phyloP scores from a whole-genome alignment of 2,888 invertebrate genomes.

The Drosophila maculinotata region DNA sequence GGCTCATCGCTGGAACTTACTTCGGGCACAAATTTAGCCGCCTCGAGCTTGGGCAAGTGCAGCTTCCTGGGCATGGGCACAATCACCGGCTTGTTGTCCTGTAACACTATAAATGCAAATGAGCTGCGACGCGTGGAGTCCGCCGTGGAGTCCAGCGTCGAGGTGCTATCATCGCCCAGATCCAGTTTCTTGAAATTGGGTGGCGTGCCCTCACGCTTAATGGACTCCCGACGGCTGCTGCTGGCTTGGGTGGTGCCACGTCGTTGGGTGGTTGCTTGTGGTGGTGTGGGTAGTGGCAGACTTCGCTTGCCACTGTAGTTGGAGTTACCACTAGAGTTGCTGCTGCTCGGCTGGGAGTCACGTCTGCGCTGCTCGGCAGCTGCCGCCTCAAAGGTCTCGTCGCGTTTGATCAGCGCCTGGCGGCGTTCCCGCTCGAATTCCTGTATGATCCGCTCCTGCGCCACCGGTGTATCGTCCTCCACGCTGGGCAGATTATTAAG shows the following conservation, averaged over 20 bases:
- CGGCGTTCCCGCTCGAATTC: constrained; percentile 83
- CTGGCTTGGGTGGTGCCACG: constrained; percentile 68
- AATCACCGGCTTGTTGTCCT: constrained; percentile 75
- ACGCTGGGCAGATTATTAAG: constrained; percentile 67
- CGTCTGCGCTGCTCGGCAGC: constrained; percentile 60
- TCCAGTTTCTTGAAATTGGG: constrained; percentile 79
- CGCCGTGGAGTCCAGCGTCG: constrained; percentile 62
- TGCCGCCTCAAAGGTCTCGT: constrained; percentile 76
- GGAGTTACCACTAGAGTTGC: constrained; percentile 64
- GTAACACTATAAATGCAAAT: constrained; percentile 82
- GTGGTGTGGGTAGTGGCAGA: constrained; percentile 62
- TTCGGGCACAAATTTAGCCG: constrained; percentile 65
- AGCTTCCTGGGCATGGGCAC: constrained; percentile 81
- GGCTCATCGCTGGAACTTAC: constrained; percentile 47
- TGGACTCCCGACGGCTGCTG: constrained; percentile 43
- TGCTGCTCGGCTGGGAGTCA: constrained; percentile 59
- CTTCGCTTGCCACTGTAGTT: constrained; percentile 55
- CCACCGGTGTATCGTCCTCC: constrained; percentile 51
- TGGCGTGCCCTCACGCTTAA: constrained; percentile 67
- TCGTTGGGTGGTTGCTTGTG: constrained; percentile 17
- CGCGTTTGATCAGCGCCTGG: constrained; percentile 81
- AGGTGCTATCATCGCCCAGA: constrained; percentile 56
- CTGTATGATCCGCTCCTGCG: constrained; percentile 76
- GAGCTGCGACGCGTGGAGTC: constrained; percentile 78
- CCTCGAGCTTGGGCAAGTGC: constrained; percentile 68